Base-by-base conservation (phyloP, 2,113 vertebrate genomes). In the Excalfactoria chinensis region DNA sequence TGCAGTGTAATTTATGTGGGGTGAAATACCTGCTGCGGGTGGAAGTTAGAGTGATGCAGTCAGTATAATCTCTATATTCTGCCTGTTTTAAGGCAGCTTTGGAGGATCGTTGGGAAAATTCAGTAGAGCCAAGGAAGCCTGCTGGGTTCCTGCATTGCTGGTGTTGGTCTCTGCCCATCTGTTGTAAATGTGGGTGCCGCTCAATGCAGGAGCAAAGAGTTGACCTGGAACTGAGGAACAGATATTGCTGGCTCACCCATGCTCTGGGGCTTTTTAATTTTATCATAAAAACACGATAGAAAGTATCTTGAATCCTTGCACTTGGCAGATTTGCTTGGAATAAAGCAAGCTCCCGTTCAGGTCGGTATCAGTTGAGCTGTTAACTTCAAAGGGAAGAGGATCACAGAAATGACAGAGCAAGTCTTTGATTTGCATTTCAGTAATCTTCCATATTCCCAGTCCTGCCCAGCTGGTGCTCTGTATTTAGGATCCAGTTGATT, bases 351-450 rank as follows among this genome's bases (percentile, higher is more conserved):
- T 95, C 92, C 72, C 83, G 75, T 66, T 92, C 84, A 96, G 93
- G 91, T 96, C 96, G 94, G 89, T 91, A 89, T 93, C 94, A 94
- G 82, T 95, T 95, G 95, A 93, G 78, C 95, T 93, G 88, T 96
- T 96, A 96, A 96, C 91, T 96, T 96, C 95, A 96, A 94, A 95
- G 91, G 81, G 48, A 93, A 34, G 44, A 53, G 87, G 95, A 94
- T 93, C 87, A 92, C 0, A 85, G 93, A 86, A 95, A 87, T 95
- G 93, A 94, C 95, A 94, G 91, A 91, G 87, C 85, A 86, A 93
- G 89, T 73, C 94, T 96, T 95, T 94, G 94, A 96, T 94, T 94
- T 94, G 56, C 94, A 80, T 89, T 93, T 74, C 89, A 68, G 79
- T 95, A 95, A 95, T 96, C 94, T 92, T 92, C 90, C 77, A 72